Conservation (phyloP, 2,888 invertebrate genomes). For the Tiliacea aurago region DNA sequence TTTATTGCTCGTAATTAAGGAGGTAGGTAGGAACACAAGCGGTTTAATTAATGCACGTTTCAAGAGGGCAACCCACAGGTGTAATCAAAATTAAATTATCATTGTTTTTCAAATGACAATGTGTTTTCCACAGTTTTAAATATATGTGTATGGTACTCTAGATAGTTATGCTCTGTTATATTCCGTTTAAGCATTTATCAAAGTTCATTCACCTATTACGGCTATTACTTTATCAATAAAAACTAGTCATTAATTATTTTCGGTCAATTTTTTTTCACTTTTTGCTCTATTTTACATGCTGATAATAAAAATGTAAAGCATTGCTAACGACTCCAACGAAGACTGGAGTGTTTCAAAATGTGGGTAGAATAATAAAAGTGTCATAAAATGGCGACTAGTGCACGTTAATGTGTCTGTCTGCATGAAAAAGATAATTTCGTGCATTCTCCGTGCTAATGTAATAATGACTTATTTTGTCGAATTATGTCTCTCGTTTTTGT, state of each 20-base stretch:
- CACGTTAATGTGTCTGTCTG: constrained; percentile 30
- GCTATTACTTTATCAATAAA: constrained; percentile 3
- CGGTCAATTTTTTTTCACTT: not conserved
- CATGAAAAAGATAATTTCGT: constrained; percentile 45
- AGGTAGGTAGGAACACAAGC: constrained; percentile 14
- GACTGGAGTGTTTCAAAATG: constrained; percentile 18
- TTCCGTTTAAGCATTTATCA: not conserved
- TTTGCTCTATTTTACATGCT: not conserved
- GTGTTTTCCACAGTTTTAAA: not conserved
- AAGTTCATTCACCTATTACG: constrained; percentile 17
- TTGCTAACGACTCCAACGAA: not conserved
- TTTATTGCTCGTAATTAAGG: constrained; percentile 36
- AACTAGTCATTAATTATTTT: not conserved
- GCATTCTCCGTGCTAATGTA: constrained; percentile 53
- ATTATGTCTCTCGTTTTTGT: constrained; percentile 42
- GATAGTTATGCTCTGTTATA: not conserved
- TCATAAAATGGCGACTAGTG: constrained; percentile 22
- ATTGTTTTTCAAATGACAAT: constrained; percentile 25
- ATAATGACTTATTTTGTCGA: constrained; percentile 43
- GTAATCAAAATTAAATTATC: constrained; percentile 22
- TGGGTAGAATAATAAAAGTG: constrained; percentile 50
- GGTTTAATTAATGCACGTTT: constrained; percentile 46
- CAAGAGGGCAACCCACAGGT: constrained; percentile 45
- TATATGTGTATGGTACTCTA: not conserved
- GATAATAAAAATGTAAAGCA: not conserved